Base-by-base conservation (phyloP, 1,140 invertebrate genomes). In the Contarinia nasturtii region DNA sequence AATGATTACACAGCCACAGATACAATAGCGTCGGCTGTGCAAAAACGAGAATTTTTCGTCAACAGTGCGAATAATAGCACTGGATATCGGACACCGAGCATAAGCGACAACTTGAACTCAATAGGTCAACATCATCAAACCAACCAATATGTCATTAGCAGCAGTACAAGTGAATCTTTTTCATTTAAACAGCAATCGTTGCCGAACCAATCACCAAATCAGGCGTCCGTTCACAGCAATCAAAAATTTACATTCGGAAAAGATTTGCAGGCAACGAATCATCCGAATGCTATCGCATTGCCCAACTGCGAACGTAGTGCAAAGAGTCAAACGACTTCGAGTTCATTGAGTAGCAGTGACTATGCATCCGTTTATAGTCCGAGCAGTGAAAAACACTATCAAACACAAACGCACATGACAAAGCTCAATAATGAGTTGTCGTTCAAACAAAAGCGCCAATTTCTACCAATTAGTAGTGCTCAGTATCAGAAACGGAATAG, bases 361-460 rank as follows among this genome's bases (percentile, higher is more conserved):
- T 64, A 64, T 45, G 61, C 61, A 7, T 64, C 61, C 0, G 61
- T 64, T 2, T 64, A 62, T 17, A 63, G 61, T 37, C 59, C 59
- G 7, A 40, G 52, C 4, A 38, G 11, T 33, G 43, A n/a, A 15
- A 3, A 27, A 10, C 27, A 27, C 27, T 27, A 44, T 44, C 12
- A 27, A 7, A n/a, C 43, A n/a, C 11, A 20, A 7, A 11, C n/a
- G n/a, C n/a, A n/a, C n/a, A n/a, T n/a, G n/a, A n/a, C 41, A 7
- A 11, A 43, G 17, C 18, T 18, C 20, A 18, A 11, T 18, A 18
- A 43, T 12, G 20, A 43, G 18, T 12, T 12, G 41, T 43, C 41
- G 18, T 18, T 20, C 11, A 18, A 43, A 12, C 18, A 43, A 12
- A 27, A 27, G 10, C 27, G 27, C 27, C 10, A 27, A n/a, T n/a